These are phyloP conservation scores for Egretta garzetta DNA, from an alignment of 2,113 vertebrate genomes.

Conservation along the genomic window DNA sequence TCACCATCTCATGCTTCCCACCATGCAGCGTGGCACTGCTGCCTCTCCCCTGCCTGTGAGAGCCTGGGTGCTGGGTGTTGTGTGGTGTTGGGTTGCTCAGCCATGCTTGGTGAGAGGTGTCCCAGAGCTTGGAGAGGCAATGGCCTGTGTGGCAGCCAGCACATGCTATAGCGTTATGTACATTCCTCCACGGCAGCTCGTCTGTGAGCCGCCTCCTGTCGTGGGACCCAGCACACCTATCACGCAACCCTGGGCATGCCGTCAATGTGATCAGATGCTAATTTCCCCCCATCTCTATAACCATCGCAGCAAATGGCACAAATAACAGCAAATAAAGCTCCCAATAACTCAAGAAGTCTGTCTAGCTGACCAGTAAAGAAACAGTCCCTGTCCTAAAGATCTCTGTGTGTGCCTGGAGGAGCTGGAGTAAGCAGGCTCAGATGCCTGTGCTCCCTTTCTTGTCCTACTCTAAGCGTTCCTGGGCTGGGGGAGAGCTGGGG, in stretches of 20 bases:
- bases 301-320: background rate
- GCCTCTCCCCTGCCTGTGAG: background rate
- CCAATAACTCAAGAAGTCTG: background rate
- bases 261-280: background rate
- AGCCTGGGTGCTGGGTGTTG: background rate
- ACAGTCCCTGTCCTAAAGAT: background rate
- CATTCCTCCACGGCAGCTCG: background rate
- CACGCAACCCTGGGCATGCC: background rate
- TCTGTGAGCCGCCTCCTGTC: background rate
- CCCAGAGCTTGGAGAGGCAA: background rate
- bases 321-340: background rate
- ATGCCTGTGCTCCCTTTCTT: background rate
- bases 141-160: background rate
- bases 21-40: background rate
- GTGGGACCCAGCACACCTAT: background rate
- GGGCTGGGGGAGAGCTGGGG: background rate
- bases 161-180: background rate
- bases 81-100: background rate
- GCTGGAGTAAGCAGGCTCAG: background rate
- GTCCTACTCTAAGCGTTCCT: background rate
- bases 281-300: background rate
- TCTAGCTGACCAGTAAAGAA: background rate
- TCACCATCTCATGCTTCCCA: background rate
- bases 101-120: background rate
- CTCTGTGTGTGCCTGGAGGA: background rate